Evolutionary conservation across 2,797 vertebrate genomes (phyloP).

Genomic region (Dromococcyx pavoninus): DNA sequence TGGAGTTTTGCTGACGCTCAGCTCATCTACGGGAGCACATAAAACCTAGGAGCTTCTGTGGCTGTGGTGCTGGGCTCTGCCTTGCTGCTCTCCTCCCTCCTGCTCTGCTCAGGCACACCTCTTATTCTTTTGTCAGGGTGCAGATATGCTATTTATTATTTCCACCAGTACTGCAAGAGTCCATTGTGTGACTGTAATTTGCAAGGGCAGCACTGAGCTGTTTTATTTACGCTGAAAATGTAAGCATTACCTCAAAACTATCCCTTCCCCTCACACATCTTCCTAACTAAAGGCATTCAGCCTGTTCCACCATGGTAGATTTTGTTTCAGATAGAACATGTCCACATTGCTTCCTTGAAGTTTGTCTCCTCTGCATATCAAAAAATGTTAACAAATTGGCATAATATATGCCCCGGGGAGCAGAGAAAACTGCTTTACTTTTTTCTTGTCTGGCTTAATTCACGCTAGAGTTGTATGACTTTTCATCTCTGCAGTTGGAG

Average conservation of each 20-base stretch:
- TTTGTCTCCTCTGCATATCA: background rate
- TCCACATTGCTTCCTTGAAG: background rate
- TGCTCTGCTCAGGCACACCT: background rate
- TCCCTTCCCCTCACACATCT: background rate
- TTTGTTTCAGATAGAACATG: background rate
- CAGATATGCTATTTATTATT: background rate
- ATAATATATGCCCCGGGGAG: background rate
- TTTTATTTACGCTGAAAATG: background rate
- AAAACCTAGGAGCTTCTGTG: background rate
- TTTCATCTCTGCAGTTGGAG: slow-evolving; percentile 12
- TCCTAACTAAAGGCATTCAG: background rate
- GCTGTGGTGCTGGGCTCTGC: fast-evolving
- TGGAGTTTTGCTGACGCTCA: background rate
- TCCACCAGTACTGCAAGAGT: background rate
- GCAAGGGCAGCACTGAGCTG: background rate
- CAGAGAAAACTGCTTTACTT: slow-evolving; percentile 41
- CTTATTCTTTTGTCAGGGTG: background rate
- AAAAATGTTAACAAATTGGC: background rate
- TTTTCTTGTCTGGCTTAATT: slow-evolving; percentile 45
- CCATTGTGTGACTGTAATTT: background rate
- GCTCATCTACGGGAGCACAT: fast-evolving
- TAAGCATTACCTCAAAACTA: background rate
- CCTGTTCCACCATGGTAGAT: background rate
- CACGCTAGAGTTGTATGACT: slow-evolving; percentile 28
- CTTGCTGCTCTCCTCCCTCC: background rate